These are phyloP conservation scores for Hyppa rectilinea DNA, from an alignment of 2,888 invertebrate species.

Conservation along the genomic window DNA sequence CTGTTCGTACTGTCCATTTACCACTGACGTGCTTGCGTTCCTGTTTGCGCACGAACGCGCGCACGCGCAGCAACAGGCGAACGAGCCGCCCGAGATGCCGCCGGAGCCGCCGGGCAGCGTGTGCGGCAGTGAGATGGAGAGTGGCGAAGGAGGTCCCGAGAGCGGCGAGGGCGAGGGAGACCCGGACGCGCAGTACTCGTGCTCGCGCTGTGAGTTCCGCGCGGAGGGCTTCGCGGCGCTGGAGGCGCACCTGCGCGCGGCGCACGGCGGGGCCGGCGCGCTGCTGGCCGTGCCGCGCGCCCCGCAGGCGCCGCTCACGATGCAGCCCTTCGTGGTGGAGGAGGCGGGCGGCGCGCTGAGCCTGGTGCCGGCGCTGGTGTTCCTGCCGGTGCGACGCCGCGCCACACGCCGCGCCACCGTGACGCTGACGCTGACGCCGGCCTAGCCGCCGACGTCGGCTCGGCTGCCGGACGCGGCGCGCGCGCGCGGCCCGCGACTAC, in stretches of 20 bases:
- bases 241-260: constrained; percentile 87
- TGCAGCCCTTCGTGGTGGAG: constrained; percentile 98
- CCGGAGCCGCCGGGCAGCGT: constrained; percentile 64
- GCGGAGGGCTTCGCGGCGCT: constrained; percentile 87
- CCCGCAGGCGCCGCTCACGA: constrained; percentile 93
- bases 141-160: constrained; percentile 63
- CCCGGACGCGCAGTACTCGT: constrained; percentile 83
- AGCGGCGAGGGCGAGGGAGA: constrained; percentile 74
- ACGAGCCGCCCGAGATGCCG: constrained; percentile 61
- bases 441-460: constrained; percentile 97
- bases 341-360: constrained; percentile 90
- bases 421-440: constrained; percentile 98
- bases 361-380: constrained; percentile 97
- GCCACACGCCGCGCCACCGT: constrained; percentile 96
- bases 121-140: constrained; percentile 66
- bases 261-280: constrained; percentile 88
- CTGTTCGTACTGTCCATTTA: constrained; percentile 97
- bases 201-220: constrained; percentile 87
- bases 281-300: constrained; percentile 92
- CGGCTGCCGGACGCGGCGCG: constrained; percentile 85
- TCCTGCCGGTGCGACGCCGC: constrained; percentile 97
- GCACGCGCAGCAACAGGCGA: constrained; percentile 90
- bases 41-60: constrained; percentile 98
- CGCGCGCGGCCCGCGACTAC: constrained; percentile 78
- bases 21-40: constrained; percentile 97